Base-by-base conservation (phyloP, 2,113 vertebrate genomes). In the Brachyhypopomus occidentalis region DNA sequence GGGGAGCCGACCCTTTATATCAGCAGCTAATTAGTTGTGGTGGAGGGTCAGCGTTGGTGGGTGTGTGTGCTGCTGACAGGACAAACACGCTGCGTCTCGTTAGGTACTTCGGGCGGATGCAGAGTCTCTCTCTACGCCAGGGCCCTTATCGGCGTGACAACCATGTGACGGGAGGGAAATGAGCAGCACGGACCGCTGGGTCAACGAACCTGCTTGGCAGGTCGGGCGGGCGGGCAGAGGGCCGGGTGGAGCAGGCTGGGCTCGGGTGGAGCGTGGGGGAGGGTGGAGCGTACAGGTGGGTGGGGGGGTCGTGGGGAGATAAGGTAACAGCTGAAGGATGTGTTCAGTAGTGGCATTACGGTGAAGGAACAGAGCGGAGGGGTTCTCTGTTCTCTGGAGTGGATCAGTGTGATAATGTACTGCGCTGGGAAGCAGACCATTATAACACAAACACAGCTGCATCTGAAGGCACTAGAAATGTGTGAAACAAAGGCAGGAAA, bases 91-190 rank as follows among this genome's bases (percentile, higher is more conserved):
- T 66, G 66, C 22, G 48, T 81, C 27, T 81, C 62, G 70, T 41
- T 22, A 36, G 38, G 16, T 22, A 56, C 64, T 64, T 36, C 70
- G n/a, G 19, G 60, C 25, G 73, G 62, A 77, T 45, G 64, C 34
- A 48, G 58, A 62, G 38, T 63, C 62, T 41, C 69, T 23, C n/a
- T 56, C 27, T 19, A 74, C 52, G 60, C 30, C 4, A 79, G 63
- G 78, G 63, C 27, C 22, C 55, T 74, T 38, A 79, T 82, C 62
- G 59, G 34, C 45, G 36, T 74, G 56, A 63, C 45, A 71, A 25
- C 22, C 22, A 52, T 59, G 55, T 23, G 36, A 72, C 38, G 56
- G 73, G 81, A 60, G 30, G 59, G 17, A 76, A 45, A 81, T 16
- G 55, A 55, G 30, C 30, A 41, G 41, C 41, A 41, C 41, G 30